Conservation (phyloP, 2,888 invertebrate species). For the Tupiocoris notatus region DNA sequence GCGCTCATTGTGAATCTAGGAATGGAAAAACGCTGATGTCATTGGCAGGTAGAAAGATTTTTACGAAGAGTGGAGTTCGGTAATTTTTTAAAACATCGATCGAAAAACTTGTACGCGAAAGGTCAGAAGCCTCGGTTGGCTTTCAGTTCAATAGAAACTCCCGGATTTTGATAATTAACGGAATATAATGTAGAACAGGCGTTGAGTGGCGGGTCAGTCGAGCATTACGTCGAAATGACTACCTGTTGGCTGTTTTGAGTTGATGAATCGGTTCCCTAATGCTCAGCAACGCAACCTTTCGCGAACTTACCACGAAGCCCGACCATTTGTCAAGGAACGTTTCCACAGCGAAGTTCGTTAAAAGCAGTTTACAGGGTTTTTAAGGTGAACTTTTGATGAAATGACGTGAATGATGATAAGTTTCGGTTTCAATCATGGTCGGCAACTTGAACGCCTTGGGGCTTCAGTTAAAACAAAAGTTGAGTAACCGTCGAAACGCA, state of each 20-base stretch:
- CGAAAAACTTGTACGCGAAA: neutral
- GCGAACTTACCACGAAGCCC: neutral
- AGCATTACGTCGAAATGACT: neutral
- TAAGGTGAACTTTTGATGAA: neutral
- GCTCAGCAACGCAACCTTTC: neutral
- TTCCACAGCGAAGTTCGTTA: neutral
- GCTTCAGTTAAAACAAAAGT: too few relatives aligned
- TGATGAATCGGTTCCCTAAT: neutral
- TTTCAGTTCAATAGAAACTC: neutral
- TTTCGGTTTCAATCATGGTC: too few relatives aligned
- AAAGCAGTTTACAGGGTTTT: neutral
- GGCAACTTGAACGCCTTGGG: neutral
- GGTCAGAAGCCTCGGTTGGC: neutral
- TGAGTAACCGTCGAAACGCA: too few relatives aligned
- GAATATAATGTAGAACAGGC: neutral
- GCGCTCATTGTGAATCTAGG: too few relatives aligned
- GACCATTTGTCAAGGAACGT: neutral
- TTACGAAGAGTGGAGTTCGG: neutral
- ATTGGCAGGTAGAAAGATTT: neutral
- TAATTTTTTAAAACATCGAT: neutral
- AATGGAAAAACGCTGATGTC: too few relatives aligned
- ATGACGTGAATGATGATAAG: neutral
- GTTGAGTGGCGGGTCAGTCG: neutral
- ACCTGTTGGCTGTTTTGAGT: neutral
- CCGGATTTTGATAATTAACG: neutral